Evolutionary conservation across 2,113 vertebrate genomes (phyloP).

Genomic region (Passer montanus): DNA sequence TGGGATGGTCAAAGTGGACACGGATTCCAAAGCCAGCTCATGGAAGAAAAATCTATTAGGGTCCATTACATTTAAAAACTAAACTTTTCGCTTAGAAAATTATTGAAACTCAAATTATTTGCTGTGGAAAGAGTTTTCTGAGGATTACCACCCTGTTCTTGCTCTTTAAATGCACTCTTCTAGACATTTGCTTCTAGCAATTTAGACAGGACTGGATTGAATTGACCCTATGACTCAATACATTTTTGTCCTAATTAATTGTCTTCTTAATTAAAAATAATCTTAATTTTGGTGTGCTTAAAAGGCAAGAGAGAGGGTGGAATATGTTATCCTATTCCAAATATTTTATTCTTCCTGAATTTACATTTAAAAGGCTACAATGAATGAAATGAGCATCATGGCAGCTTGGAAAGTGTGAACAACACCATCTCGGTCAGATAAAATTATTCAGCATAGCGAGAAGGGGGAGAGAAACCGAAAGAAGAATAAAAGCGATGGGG

Average conservation of each 20-base stretch:
- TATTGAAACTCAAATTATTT: not conserved
- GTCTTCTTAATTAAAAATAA: not conserved
- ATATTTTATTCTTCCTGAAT: not conserved
- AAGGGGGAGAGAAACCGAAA: not conserved
- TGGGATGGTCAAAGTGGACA: not conserved
- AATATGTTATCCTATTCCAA: not conserved
- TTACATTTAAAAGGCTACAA: not conserved
- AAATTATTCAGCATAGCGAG: not conserved
- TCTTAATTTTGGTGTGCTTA: not conserved
- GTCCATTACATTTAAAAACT: not conserved
- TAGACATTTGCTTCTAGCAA: not conserved
- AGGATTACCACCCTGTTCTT: not conserved
- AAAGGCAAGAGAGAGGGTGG: not conserved
- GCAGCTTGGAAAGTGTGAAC: not conserved
- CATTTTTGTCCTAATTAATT: not conserved
- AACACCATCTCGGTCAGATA: not conserved
- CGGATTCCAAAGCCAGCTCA: not conserved
- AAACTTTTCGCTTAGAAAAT: not conserved
- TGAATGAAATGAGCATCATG: not conserved
- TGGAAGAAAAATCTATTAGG: not conserved
- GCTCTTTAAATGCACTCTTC: not conserved
- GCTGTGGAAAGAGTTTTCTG: not conserved
- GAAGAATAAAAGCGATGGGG: not conserved
- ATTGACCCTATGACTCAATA: accelerated
- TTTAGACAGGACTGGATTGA: not conserved